Evolutionary conservation across 2,797 vertebrate species (phyloP), one percentile per base, ranked within the genome.

Genomic region (Psittacula derbiana): DNA sequence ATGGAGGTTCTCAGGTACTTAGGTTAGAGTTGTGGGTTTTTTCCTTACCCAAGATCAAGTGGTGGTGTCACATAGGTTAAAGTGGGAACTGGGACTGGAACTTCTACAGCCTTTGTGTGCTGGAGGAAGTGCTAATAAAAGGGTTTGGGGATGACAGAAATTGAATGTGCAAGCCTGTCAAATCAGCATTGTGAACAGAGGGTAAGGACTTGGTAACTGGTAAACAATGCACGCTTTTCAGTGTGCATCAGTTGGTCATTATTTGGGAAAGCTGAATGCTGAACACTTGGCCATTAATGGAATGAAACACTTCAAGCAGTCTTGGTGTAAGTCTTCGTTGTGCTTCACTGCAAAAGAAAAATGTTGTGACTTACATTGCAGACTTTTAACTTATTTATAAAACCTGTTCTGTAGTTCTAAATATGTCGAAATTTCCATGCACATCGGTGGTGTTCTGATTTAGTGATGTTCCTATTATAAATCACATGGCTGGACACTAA

Each of bases 341-440:
- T 58, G 47, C 62, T 60, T 44, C 50, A 16, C 70, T 36, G 58
- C n/a, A 40, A 8, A 83, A 69, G 15, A 33, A 72, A 38, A 47
- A 47, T 12, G 18, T 14, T 33, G 27, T 57, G 36, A 57, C 38
- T 84, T 23, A 53, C 4, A 0, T 36, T 20, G 44, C 16, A 25
- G 49, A 70, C 71, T 74, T 88, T 81, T 41, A 65, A 89, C 38
- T 93, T 92, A 66, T 21, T 95, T 89, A 57, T 84, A 57, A 94
- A 50, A 31, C 61, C 64, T 11, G 8, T 86, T 94, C 28, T 72
- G 18, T 79, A 70, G 28, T 38, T 94, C 23, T 10, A 67, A 81
- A 50, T 27, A 44, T 5, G 49, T 36, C 24, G 74, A 72, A 10
- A 50, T 64, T 83, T 85, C 69, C 30, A 16, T 78, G 62, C 90